Evolutionary conservation across 2,797 vertebrate species (phyloP).

Genomic region (Thalassophryne amazonica): DNA sequence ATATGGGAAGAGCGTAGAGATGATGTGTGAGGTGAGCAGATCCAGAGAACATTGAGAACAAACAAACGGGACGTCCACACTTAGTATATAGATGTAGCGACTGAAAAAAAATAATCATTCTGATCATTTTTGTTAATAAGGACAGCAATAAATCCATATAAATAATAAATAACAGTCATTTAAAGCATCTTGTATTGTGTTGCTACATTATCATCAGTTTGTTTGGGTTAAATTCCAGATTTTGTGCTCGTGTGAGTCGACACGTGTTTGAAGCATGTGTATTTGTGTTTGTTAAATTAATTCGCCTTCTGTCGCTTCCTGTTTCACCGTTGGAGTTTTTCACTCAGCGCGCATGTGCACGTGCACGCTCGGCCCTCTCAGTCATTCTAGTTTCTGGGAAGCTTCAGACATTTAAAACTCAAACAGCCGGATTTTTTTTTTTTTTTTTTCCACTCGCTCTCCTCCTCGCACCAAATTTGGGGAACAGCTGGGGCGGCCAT

Average conservation of each 20-base stretch:
- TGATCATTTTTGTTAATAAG: too few species aligned
- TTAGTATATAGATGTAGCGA: too few species aligned
- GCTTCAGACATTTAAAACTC: slow-evolving; percentile 73
- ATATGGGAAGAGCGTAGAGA: too few species aligned
- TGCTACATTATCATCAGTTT: slow-evolving; percentile 1
- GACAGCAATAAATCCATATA: too few species aligned
- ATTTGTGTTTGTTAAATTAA: slow-evolving; percentile 26
- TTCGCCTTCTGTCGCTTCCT: slow-evolving; percentile 33
- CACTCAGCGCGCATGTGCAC: slow-evolving; percentile 19
- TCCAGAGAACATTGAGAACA: too few species aligned
- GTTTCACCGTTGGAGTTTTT: slow-evolving; percentile 29
- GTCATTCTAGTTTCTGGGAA: slow-evolving; percentile 73
- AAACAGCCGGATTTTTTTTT: slow-evolving; percentile 58
- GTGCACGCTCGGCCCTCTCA: slow-evolving; percentile 35
- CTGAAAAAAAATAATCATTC: too few species aligned
- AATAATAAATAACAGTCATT: too few species aligned
- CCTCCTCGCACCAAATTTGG: slow-evolving; percentile 82
- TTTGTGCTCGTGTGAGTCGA: slow-evolving; percentile 31
- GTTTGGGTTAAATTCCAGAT: slow-evolving; percentile 20
- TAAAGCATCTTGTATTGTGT: too few species aligned
- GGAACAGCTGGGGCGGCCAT: slow-evolving; percentile 81
- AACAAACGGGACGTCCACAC: too few species aligned
- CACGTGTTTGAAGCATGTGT: slow-evolving; percentile 16
- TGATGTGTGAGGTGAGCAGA: too few species aligned
- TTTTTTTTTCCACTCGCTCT: slow-evolving; percentile 48